Evolutionary conservation across 2,888 invertebrate genomes (phyloP).

Genomic region (Cremastinae sp.): DNA sequence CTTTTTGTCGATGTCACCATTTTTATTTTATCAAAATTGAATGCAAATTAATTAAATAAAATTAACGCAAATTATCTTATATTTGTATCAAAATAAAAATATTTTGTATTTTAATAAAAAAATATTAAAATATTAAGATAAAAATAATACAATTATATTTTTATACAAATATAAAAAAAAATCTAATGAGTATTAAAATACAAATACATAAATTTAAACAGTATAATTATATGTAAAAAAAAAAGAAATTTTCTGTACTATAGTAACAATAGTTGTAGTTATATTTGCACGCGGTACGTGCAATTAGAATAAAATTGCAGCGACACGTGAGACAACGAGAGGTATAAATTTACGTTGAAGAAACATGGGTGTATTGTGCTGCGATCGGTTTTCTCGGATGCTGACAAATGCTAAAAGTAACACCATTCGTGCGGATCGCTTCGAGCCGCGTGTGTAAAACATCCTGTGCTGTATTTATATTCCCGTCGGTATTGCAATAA

Average conservation of each 20-base stretch:
- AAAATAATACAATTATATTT: too few relatives aligned
- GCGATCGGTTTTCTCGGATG: slow-evolving; percentile 49
- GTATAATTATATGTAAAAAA: background rate
- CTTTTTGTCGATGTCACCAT: too few relatives aligned
- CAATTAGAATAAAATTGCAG: slow-evolving; percentile 31
- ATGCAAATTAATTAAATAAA: too few relatives aligned
- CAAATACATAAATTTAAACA: too few relatives aligned
- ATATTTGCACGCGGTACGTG: background rate
- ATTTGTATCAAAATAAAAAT: too few relatives aligned
- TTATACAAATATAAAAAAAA: too few relatives aligned
- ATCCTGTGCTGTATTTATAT: slow-evolving; percentile 20
- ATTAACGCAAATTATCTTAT: too few relatives aligned
- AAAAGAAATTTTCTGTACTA: background rate
- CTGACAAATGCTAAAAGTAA: slow-evolving; percentile 49
- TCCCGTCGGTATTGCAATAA: slow-evolving; percentile 16
- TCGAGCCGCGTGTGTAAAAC: slow-evolving; percentile 4
- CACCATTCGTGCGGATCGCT: background rate
- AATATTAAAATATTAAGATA: too few relatives aligned
- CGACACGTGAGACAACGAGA: slow-evolving; percentile 20
- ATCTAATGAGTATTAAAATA: too few relatives aligned
- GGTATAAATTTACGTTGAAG: slow-evolving; percentile 34
- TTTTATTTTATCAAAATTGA: too few relatives aligned
- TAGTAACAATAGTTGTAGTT: too few relatives aligned
- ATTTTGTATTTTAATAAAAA: too few relatives aligned
- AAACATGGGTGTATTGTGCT: slow-evolving; percentile 43